phyloP scores from a whole-genome alignment of 1,140 invertebrate genomes.

The Camponotus vicinus region DNA sequence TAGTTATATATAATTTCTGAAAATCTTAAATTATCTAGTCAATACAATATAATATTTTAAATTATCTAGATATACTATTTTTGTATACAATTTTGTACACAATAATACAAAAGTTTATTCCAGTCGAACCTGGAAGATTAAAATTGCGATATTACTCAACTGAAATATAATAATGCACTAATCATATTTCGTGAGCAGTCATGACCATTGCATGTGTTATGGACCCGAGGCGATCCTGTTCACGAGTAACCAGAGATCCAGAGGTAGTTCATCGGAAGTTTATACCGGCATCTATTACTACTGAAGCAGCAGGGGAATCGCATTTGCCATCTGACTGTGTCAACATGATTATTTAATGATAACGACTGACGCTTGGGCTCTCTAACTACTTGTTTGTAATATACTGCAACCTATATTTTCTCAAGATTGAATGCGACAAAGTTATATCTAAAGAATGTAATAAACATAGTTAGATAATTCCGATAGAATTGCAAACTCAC shows the following conservation, averaged over 20 bases:
- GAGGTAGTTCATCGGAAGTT: conserved; percentile 57
- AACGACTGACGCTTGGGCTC: conserved; percentile 28
- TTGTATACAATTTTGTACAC: background rate
- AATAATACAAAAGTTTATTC: conserved; percentile 4
- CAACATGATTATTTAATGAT: conserved; percentile 61
- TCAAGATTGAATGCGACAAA: background rate
- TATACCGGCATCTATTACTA: conserved; percentile 53
- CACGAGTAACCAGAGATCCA: conserved; percentile 51
- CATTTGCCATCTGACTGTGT: conserved; percentile 53
- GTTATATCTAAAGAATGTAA: background rate
- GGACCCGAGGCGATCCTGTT: conserved; percentile 30
- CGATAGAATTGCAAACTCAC: background rate
- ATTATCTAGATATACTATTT: no score
- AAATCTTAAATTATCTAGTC: background rate
- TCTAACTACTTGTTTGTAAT: conserved; percentile 41
- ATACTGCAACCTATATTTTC: background rate
- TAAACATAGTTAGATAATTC: background rate
- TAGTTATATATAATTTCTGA: background rate
- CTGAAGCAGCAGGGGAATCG: conserved; percentile 16
- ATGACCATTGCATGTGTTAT: conserved; percentile 19
- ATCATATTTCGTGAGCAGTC: conserved; percentile 45
- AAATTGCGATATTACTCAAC: conserved; percentile 21
- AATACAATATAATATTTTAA: no score
- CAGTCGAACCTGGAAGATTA: background rate
- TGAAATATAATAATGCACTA: conserved; percentile 11